These are phyloP conservation scores for Drosophila sechellia DNA, from an alignment of 1,140 invertebrate species.

Conservation along the genomic window DNA sequence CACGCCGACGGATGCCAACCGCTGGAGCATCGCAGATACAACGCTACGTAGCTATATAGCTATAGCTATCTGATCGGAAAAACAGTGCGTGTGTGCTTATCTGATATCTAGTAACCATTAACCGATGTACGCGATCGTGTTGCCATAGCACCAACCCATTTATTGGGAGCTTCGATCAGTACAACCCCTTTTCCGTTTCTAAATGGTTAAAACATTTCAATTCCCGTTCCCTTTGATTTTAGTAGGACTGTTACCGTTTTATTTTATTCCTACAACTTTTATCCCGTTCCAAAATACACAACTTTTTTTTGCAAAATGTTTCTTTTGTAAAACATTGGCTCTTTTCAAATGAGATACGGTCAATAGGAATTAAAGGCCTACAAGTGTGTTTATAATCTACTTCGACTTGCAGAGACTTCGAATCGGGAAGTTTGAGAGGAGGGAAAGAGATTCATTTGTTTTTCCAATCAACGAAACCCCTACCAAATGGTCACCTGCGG, in stretches of 20 bases:
- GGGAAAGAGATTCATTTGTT: conserved; percentile 7
- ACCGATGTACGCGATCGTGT: conserved; percentile 23
- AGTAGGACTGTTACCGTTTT: too few species aligned
- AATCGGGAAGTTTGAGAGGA: conserved; percentile 9
- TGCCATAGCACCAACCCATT: neutral
- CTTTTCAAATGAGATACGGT: too few species aligned
- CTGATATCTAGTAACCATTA: conserved; percentile 30
- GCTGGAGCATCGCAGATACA: conserved; percentile 65
- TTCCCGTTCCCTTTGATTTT: neutral
- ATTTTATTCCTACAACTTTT: too few species aligned
- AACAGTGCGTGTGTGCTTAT: conserved; percentile 47
- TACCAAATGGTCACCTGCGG: conserved; percentile 84
- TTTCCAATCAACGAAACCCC: conserved; percentile 21
- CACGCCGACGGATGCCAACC: conserved; percentile 69
- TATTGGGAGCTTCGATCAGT: neutral
- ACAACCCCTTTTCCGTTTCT: neutral
- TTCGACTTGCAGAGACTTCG: conserved; percentile 24
- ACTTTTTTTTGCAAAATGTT: too few species aligned
- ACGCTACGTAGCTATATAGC: conserved; percentile 1
- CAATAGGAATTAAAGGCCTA: neutral
- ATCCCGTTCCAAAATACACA: too few species aligned
- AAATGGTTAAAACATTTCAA: neutral
- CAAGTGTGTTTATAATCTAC: conserved; percentile 1
- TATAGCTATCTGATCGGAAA: conserved; percentile 10
- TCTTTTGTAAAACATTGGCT: too few species aligned